Evolutionary conservation across 2,113 vertebrate species (phyloP), one percentile per base, ranked within the genome.

Genomic region (Poecile atricapillus): DNA sequence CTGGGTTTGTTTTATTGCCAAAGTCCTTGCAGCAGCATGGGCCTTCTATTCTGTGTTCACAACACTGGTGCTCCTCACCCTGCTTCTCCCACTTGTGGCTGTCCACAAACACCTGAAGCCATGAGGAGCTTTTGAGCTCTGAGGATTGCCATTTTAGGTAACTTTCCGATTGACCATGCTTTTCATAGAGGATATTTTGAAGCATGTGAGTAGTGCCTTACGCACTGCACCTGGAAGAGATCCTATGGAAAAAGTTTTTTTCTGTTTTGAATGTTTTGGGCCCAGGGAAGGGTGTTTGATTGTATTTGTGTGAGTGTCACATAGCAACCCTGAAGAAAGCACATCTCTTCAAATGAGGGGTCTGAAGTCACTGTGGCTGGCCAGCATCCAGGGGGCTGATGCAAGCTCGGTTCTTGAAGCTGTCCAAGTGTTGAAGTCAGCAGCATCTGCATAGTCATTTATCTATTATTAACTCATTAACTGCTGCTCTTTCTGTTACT

Each of bases 311-410:
- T 0, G 2, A 76, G 76, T 23, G 78, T 95, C 89, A 83, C 91
- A 24, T 89, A 95, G 94, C 93, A 93, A 95, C 89, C n/a, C 22
- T 17, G 28, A 75, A 62, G 75, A 83, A 58, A 65, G 89, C 75
- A 43, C 74, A 46, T 76, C 84, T 56, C 81, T 83, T 88, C 74
- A 37, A 59, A 79, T 1, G 5, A 62, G 75, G 69, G 65, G 59
- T 73, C 49, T 94, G 84, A 75, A 94, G 62, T 87, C 58, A 79
- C 81, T 2, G 1, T 43, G 84, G 31, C 18, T 96, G 89, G 89
- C 91, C 37, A 49, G 31, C 59, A 22, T 41, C 65, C 86, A 71
- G 44, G 47, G 73, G 56, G 25, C 80, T 86, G 80, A 81, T 95
- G 77, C 80, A 84, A 81, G 25, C 77, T 83, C 0, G 1, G 52